Evolutionary conservation across 2,113 vertebrate genomes (phyloP), one percentile per base, ranked within the genome.

Genomic region (Hiodon tergisus): DNA sequence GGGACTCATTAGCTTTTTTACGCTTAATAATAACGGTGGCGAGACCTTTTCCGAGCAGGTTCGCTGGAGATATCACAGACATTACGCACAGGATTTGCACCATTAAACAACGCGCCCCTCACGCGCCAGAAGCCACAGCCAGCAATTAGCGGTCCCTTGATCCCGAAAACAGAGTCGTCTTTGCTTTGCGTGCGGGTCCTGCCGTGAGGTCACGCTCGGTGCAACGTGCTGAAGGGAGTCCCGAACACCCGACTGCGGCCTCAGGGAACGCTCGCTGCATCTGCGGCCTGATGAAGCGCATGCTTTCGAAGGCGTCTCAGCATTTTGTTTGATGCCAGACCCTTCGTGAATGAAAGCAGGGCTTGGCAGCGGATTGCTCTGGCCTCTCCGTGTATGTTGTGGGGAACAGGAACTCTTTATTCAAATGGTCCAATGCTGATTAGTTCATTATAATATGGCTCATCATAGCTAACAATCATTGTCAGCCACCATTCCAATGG

Each of bases 1-100:
- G 78, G 72, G 70, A 69, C 83, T 83, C 76, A 80, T 85, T 83
- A 79, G 70, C 74, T 83, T n/a, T 31, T 31, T 51, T 71, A 79
- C 78, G 67, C 79, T 84, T 69, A 87, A 86, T 80, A 85, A 86
- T 84, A 79, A 87, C 31, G 31, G 31, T 84, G 82, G 83, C 86
- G 87, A 83, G 84, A 83, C 80, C 84, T 86, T 83, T 31, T 31
- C 83, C 81, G 80, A 82, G 74, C 83, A 77, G 82, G 86, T 87
- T 88, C 77, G 70, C 74, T 83, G 78, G 77, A 90, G 81, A 86
- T 82, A 85, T 86, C 85, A 80, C 79, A 89, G 87, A 87, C 87
- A 82, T 87, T 86, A 87, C 84, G 79, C 77, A 86, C 75, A 79
- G 67, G 84, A 84, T 88, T 79, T 83, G 80, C 84, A 69, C 77